Conservation (phyloP, 1,140 invertebrate species). For the Ostrea edulis region DNA sequence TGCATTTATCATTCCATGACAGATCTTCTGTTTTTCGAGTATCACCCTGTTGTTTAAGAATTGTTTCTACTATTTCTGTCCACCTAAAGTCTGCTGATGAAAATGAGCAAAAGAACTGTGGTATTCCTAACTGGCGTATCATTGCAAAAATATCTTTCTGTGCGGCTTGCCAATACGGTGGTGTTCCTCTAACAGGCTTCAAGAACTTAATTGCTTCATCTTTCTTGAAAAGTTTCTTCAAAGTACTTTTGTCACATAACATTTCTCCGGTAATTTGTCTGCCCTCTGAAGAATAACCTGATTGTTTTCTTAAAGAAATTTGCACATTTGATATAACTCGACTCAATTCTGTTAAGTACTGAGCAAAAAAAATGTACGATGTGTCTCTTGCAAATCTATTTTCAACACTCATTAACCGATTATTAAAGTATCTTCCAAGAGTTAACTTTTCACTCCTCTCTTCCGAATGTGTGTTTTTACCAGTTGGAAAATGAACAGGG, state of each 20-base stretch:
- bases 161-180: constrained; percentile 42
- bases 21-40: constrained; percentile 16
- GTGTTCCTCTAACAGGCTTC: constrained; percentile 54
- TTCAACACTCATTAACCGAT: too few species aligned
- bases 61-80: constrained; percentile 50
- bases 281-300: background rate
- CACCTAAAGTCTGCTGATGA: constrained; percentile 59
- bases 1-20: constrained; percentile 41
- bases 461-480: constrained; percentile 40
- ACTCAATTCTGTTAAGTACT: constrained; percentile 46
- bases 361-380: constrained; percentile 48
- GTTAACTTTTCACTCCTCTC: constrained; percentile 31
- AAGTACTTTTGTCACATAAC: constrained; percentile 23
- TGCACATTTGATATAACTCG: constrained; percentile 27
- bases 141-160: background rate
- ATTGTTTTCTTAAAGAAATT: constrained; percentile 44
- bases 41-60: constrained; percentile 45
- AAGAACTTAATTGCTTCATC: constrained; percentile 59
- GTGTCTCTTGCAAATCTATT: constrained; percentile 42
- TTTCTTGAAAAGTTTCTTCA: constrained; percentile 44
- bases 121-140: too few species aligned
- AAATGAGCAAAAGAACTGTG: too few species aligned
- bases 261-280: constrained; percentile 38
- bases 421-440: constrained; percentile 46
- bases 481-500: constrained; percentile 44